phyloP scores from a whole-genome alignment of 2,797 vertebrate species.

The Argyrosomus regius region DNA sequence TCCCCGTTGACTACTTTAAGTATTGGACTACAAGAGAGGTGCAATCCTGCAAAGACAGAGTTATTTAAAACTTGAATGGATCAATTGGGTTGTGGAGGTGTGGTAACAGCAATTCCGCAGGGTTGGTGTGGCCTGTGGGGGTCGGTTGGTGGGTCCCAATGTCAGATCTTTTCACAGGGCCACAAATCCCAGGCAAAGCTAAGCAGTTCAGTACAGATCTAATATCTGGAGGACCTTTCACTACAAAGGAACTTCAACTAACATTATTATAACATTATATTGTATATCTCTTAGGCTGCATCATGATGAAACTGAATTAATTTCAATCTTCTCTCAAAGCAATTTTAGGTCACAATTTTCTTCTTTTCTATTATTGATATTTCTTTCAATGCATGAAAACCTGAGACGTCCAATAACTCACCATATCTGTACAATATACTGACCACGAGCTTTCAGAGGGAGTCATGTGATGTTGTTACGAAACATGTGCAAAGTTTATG shows the following conservation, averaged over 20 bases:
- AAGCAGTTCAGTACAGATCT: constrained; percentile 16
- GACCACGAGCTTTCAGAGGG: not conserved
- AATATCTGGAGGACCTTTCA: constrained; percentile 33
- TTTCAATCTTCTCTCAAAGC: not conserved
- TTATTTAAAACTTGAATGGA: too few relatives aligned
- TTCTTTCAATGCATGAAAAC: not conserved
- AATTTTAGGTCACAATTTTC: not conserved
- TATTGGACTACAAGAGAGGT: too few relatives aligned
- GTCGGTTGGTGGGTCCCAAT: too few relatives aligned
- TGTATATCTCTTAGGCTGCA: too few relatives aligned
- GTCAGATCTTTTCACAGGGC: too few relatives aligned
- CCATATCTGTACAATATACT: not conserved
- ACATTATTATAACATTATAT: too few relatives aligned
- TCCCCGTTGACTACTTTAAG: not conserved
- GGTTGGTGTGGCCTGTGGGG: too few relatives aligned
- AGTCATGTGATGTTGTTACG: constrained; percentile 16
- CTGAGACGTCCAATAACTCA: not conserved
- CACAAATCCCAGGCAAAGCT: not conserved
- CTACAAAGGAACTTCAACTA: constrained; percentile 21
- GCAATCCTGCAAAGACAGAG: too few relatives aligned
- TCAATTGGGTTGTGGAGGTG: too few relatives aligned
- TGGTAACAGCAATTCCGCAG: too few relatives aligned
- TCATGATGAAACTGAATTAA: not conserved
- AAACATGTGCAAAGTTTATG: constrained; percentile 36
- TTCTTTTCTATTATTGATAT: not conserved